Conservation (phyloP, 2,888 invertebrate genomes). For the Melinaea menophilus region DNA sequence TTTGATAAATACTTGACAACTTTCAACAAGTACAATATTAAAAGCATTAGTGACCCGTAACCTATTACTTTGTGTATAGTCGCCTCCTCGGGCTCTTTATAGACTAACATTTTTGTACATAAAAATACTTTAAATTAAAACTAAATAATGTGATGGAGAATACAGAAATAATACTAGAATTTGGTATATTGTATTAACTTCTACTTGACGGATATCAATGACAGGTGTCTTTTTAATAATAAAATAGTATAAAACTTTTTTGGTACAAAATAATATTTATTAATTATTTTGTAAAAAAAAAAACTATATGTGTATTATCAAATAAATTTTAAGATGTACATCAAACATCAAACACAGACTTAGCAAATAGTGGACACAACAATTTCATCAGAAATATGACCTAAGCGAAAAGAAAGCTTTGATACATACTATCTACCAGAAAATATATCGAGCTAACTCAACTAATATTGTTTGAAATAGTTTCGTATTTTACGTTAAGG, state of each 20-base stretch:
- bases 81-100: slow-evolving; percentile 42
- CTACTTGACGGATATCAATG: not conserved
- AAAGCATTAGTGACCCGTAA: slow-evolving; percentile 39
- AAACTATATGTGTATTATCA: no score
- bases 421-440: not conserved
- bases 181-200: slow-evolving; percentile 5
- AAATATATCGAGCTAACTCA: slow-evolving; percentile 5
- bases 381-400: no score
- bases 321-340: no score
- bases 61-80: slow-evolving; percentile 39
- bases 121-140: slow-evolving; percentile 18
- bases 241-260: not conserved
- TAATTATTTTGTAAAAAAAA: no score
- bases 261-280: no score
- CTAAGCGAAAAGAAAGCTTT: slow-evolving; percentile 2
- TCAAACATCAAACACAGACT: no score
- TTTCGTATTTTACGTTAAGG: slow-evolving; percentile 16
- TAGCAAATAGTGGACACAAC: no score
- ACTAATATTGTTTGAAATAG: slow-evolving; percentile 13
- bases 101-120: slow-evolving; percentile 44
- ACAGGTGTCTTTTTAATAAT: not conserved
- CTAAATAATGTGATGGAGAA: no score
- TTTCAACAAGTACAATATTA: slow-evolving; percentile 43
- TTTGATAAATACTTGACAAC: slow-evolving; percentile 37
- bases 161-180: not conserved